A percentile compares a stretch with the other conserved stretches of the same genome.
Evolutionary conservation across 2,113 vertebrate species (phyloP).

Genomic region (Eptesicus fuscus): DNA sequence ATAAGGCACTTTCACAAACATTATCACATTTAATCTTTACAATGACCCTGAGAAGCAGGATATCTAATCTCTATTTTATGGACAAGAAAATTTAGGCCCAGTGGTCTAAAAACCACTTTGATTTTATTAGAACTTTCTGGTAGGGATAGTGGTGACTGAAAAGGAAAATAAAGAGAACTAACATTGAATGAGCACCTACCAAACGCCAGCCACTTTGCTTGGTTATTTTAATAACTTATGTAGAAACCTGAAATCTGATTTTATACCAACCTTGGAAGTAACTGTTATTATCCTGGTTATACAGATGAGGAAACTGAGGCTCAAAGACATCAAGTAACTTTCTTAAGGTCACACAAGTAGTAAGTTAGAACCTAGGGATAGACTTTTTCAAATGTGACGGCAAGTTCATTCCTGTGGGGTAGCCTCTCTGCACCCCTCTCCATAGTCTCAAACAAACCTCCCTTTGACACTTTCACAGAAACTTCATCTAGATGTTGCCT

Average conservation of each 20-base stretch:
- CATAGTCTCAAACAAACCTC: slow-evolving; percentile 8
- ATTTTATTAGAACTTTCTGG: neutral
- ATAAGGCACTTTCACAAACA: neutral
- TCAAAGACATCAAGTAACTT: neutral
- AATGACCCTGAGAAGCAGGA: neutral
- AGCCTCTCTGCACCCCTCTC: neutral
- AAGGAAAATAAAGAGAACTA: slow-evolving; percentile 4
- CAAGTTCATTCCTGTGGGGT: neutral
- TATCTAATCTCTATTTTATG: neutral
- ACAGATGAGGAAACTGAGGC: neutral
- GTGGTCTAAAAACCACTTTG: neutral
- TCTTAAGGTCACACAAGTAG: neutral
- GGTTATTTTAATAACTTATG: slow-evolving; percentile 26
- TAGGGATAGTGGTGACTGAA: neutral
- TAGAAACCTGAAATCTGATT: neutral
- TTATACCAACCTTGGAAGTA: neutral
- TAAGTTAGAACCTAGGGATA: neutral
- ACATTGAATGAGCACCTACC: neutral
- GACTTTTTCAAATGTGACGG: neutral
- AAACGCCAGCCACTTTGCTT: neutral
- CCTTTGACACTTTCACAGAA: slow-evolving; percentile 47
- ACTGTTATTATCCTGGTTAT: neutral
- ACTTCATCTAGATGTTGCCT: neutral
- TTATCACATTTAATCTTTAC: neutral
- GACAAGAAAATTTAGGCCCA: neutral